Evolutionary conservation across 2,888 invertebrate species (phyloP), one percentile per base, ranked within the genome.

Genomic region (Pegoplata infirma): DNA sequence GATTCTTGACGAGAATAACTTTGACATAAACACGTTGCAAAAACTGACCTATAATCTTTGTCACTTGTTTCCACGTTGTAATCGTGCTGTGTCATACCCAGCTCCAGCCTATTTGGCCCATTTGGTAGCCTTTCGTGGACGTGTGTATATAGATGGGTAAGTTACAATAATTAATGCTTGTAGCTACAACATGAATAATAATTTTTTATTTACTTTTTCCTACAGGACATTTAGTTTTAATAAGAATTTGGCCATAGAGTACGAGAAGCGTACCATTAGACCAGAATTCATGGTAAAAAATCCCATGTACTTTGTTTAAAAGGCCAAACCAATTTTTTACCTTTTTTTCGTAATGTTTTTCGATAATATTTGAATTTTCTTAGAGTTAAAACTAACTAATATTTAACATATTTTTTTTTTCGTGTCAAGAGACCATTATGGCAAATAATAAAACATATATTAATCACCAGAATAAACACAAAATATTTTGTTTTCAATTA

Each of bases 91-190:
- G 0, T 96, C 95, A 12, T 96, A 96, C 90, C 96, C 96, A 5
- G 94, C 96, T 1, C 96, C 96, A 0, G 96, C 96, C 0, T 96
- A 96, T 89, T 94, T 96, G 88, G 96, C 96, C 12, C 96, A 96
- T 90, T 92, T 96, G 61, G 96, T 94, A n/a, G 96, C 96, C 10
- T 93, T 93, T 63, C 91, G 96, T 14, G 96, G 91, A 0, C 86
- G 87, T 6, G 89, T 88, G 6, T 89, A 89, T 71, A 84, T 88
- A 19, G 85, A 85, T 16, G 87, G 87, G 89, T 89, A 81, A 67
- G 83, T 72, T 25, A n/a, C n/a, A 1, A n/a, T 12, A 56, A 17
- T 32, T 44, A 19, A 44, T 36, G 16, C n/a, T 32, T 44, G 5
- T 46, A 72, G 46, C 47, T 44, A 73, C 25, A 14, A 23, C 0